Conservation (phyloP, 2,113 vertebrate genomes). For the Meriones unguiculatus region DNA sequence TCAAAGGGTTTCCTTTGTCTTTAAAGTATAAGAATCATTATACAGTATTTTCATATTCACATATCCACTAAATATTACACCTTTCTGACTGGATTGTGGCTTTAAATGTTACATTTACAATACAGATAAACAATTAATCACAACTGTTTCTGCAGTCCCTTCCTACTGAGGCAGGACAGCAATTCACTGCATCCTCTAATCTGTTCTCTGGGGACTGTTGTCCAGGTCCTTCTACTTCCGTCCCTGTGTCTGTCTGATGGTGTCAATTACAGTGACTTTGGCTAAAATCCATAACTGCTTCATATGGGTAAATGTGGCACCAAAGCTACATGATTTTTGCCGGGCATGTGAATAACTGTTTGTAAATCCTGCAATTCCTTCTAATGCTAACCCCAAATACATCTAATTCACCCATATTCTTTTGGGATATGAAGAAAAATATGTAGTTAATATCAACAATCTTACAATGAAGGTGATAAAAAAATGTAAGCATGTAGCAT, state of each 20-base stretch:
- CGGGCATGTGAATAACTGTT: background rate
- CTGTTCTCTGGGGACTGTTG: background rate
- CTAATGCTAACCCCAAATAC: background rate
- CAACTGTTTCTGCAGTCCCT: background rate
- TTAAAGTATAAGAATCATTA: background rate
- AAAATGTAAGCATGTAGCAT: background rate
- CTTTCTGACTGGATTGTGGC: slow-evolving; percentile 15
- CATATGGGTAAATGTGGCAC: background rate
- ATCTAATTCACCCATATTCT: background rate
- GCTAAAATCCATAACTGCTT: background rate
- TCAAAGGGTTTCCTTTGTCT: background rate
- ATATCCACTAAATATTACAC: background rate
- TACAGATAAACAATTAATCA: background rate
- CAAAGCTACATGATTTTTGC: background rate
- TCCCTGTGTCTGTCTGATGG: background rate
- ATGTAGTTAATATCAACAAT: background rate
- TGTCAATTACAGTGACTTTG: background rate
- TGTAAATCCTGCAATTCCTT: background rate
- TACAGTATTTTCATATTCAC: slow-evolving; percentile 29
- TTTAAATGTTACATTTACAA: background rate
- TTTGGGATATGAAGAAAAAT: background rate
- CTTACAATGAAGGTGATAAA: slow-evolving; percentile 24
- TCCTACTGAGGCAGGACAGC: background rate
- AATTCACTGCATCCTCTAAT: background rate
- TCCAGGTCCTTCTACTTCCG: background rate